Conservation (phyloP, 2,113 vertebrate genomes). For the Myodes glareolus region DNA sequence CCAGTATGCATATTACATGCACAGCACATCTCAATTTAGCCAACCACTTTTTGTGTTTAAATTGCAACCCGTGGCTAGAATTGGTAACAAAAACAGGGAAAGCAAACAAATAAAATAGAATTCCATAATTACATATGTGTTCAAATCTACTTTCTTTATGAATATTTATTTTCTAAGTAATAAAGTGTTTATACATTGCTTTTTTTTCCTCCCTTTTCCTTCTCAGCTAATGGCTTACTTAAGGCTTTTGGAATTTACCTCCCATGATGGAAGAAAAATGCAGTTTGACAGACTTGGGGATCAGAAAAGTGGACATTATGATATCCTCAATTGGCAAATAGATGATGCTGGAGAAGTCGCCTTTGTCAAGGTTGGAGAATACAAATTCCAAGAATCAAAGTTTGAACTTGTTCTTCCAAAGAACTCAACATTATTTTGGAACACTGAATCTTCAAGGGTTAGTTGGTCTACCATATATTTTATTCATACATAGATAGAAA, state of each 20-base stretch:
- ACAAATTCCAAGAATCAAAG: conserved; percentile 72
- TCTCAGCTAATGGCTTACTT: conserved; percentile 90
- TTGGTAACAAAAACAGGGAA: not conserved
- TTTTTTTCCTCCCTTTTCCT: not conserved
- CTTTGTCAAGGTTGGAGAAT: conserved; percentile 87
- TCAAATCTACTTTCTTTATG: not conserved
- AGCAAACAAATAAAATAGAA: not conserved
- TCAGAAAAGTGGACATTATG: conserved; percentile 85
- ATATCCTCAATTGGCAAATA: conserved; percentile 91
- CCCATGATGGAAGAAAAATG: conserved; percentile 84
- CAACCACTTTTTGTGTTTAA: not conserved
- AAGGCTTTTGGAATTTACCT: conserved; percentile 86
- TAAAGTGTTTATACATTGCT: not conserved
- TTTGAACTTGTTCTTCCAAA: conserved; percentile 79
- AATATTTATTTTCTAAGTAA: not conserved
- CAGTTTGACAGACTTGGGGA: conserved; percentile 84
- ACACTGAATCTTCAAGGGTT: conserved; percentile 85
- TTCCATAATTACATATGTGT: not conserved
- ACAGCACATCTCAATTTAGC: not conserved
- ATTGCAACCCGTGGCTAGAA: not conserved
- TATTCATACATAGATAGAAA: not conserved
- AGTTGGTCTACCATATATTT: conserved; percentile 58
- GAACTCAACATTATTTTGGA: conserved; percentile 89
- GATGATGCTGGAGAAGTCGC: conserved; percentile 81
- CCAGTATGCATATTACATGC: not conserved